Evolutionary conservation across 2,113 vertebrate genomes (phyloP), one percentile per base, ranked within the genome.

Genomic region (Narcine bancroftii): DNA sequence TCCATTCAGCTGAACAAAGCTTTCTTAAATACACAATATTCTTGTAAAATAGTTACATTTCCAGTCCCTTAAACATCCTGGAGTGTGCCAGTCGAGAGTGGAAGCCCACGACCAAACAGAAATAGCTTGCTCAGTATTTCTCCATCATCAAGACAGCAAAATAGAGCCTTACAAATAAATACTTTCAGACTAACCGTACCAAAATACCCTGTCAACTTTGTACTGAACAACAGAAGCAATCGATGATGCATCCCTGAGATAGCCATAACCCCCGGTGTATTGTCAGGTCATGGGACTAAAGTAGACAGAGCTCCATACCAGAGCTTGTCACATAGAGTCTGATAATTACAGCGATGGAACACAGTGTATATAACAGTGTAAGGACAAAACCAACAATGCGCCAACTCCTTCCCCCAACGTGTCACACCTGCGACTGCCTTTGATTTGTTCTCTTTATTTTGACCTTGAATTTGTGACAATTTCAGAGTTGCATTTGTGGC

Each of bases 141-240:
- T 69, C 47, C 11, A 21, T 47, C 89, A 21, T 47, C 65, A 45
- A 91, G 89, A 91, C 19, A 91, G 63, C 63, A 26, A 45, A 47
- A 65, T 6, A 66, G 85, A 91, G 21, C 47, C 63, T 69, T 47
- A 15, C 89, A 71, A 91, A 91, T 69, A 91, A 91, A 91, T 91
- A 91, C 65, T 69, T 69, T 3, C 42, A 91, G 66, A 17, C 89
- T 47, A 91, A 69, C 89, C 26, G 65, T 91, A 45, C 13, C 39
- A 91, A 91, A 91, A 91, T 91, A 91, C 89, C 89, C 89, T 91
- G 89, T 91, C 39, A 33, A 91, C 89, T 69, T 45, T 91, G 89
- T 65, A 69, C 36, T 91, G 63, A 91, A 60, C 89, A 69, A 91
- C 89, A 15, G 33, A 91, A 69, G 39, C 42, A 65, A 24, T 42